phyloP scores from a whole-genome alignment of 2,888 invertebrate genomes.

The Eupeodes luniger region DNA sequence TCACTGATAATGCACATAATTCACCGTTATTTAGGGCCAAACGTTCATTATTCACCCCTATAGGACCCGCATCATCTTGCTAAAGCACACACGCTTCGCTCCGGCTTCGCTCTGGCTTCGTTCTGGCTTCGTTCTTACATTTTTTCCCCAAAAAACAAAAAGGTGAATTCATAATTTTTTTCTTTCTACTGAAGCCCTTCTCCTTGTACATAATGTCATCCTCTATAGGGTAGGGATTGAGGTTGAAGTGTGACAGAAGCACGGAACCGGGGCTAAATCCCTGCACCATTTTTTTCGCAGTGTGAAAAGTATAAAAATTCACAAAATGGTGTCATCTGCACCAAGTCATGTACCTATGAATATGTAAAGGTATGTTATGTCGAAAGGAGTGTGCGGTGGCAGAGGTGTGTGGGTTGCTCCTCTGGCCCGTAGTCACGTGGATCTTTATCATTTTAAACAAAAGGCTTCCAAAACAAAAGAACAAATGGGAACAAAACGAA shows the following conservation, averaged over 20 bases:
- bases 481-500: slow-evolving; percentile 55
- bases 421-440: slow-evolving; percentile 16
- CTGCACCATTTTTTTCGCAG: slow-evolving; percentile 46
- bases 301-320: slow-evolving; percentile 45
- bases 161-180: slow-evolving; percentile 23
- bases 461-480: slow-evolving; percentile 56
- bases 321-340: slow-evolving; percentile 62
- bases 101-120: neutral
- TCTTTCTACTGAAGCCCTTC: neutral
- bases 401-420: neutral
- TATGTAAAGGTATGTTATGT: neutral
- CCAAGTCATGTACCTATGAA: neutral
- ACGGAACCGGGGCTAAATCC: slow-evolving; percentile 47
- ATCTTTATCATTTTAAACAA: slow-evolving; percentile 58
- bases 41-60: slow-evolving; percentile 56
- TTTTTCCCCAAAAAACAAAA: neutral
- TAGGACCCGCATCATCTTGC: slow-evolving; percentile 28
- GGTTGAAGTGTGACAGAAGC: slow-evolving; percentile 55
- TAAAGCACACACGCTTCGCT: slow-evolving; percentile 30
- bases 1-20: slow-evolving; percentile 64
- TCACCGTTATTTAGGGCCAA: slow-evolving; percentile 68
- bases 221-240: slow-evolving; percentile 19
- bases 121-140: neutral
- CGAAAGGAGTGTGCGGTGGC: too few relatives aligned
- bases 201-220: neutral